A percentile compares a stretch with the other conserved stretches of the same genome.
Evolutionary conservation across 2,888 invertebrate genomes (phyloP).

Genomic region (Rotaria macrura): DNA sequence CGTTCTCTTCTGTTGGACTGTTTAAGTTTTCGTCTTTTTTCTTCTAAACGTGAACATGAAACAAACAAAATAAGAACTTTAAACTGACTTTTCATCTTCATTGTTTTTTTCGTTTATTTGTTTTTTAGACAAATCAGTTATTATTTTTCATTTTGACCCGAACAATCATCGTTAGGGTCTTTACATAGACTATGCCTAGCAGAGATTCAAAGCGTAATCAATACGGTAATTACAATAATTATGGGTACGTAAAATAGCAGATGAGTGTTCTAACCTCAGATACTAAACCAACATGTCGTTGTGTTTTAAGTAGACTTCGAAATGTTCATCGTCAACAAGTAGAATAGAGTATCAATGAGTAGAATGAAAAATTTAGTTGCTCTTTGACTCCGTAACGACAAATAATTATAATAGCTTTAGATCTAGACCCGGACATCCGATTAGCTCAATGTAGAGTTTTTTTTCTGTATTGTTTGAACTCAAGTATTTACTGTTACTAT

Average conservation of each 20-base stretch:
- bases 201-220: neutral
- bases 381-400: no score
- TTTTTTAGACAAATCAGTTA: neutral
- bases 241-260: neutral
- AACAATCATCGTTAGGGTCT: neutral
- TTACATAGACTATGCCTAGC: neutral
- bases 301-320: no score
- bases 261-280: neutral
- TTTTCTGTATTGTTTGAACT: no score
- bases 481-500: no score
- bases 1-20: constrained; percentile 8
- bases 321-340: no score
- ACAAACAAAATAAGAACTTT: neutral
- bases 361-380: no score
- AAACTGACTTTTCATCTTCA: neutral
- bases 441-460: no score
- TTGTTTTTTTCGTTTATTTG: neutral
- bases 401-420: no score
- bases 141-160: neutral
- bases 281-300: no score
- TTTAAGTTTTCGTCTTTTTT: neutral
- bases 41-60: constrained; percentile 4
- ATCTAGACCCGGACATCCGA: no score
- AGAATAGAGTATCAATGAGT: no score
- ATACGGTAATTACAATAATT: neutral